Base-by-base conservation (phyloP, 2,888 invertebrate genomes). In the Scotopteryx bipunctaria region DNA sequence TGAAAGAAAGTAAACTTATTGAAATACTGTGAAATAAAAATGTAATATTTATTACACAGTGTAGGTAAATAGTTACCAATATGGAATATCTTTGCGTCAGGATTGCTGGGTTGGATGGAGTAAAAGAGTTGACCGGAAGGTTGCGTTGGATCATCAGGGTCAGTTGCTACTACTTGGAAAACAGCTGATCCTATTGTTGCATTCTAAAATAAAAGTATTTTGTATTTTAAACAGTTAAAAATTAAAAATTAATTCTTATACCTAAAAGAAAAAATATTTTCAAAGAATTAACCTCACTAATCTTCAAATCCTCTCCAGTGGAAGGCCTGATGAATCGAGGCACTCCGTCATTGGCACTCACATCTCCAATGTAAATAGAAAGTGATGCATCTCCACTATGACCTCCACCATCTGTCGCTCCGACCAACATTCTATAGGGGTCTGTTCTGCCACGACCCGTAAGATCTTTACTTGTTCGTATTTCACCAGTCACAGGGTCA, bases 261-360 rank as follows among this genome's bases (percentile, higher is more conserved):
- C n/a, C 21, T 21, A 21, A 5, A 2, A 23, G 1, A 5, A 15
- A 15, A 14, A 5, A 14, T 31, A 8, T 15, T 32, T 32, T 15
- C 1, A 32, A 15, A 17, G 3, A 6, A 50, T 61, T 59, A 55
- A 94, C 94, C 91, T 96, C 96, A 11, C 93, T 92, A 3, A 95
- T 86, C 64, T 91, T 92, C 0, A 95, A 93, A n/a, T 91, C 82
- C 76, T 96, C 95, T 29, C 94, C 94, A 2, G 92, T 79, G 4
- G 93, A 92, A 0, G 96, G 95, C 44, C 93, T 89, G 9, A 95
- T 92, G 67, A 96, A 95, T 15, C 92, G 89, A 0, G 96, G 96
- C 0, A 95, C 94, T 0, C 96, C 96, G 73, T 96, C 96, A 66
- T 96, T 96, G 50, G 94, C 93, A 40, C 95, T 95, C 0, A 96